phyloP scores from a whole-genome alignment of 2,113 vertebrate species.

The Chaetops frenatus region DNA sequence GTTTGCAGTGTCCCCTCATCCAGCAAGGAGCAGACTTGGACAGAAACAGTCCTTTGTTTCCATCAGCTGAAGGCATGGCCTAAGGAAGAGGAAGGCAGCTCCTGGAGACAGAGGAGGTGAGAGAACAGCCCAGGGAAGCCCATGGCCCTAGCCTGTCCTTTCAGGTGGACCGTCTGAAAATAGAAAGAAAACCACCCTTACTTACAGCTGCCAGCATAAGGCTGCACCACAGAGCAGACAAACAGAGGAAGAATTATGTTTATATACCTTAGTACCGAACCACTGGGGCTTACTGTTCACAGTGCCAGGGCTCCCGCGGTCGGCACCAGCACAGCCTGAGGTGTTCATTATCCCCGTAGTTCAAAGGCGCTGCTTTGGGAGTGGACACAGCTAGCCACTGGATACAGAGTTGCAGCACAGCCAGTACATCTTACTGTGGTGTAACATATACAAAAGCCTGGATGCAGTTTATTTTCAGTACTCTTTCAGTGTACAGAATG shows the following conservation, averaged over 20 bases:
- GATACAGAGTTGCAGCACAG: background rate
- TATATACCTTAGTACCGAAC: background rate
- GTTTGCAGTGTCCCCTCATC: background rate
- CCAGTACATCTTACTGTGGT: background rate
- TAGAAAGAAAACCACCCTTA: background rate
- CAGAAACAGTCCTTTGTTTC: background rate
- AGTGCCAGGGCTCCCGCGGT: accelerated
- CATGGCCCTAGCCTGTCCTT: background rate
- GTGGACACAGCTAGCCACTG: background rate
- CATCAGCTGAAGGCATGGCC: background rate
- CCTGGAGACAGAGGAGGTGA: background rate
- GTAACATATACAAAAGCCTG: background rate
- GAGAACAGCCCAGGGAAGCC: background rate
- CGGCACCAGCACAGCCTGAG: background rate
- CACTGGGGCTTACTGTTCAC: background rate
- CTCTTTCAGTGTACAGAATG: background rate
- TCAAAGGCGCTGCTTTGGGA: background rate
- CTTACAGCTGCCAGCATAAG: background rate
- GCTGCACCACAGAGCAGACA: background rate
- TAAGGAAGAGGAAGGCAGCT: background rate
- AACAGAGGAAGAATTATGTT: accelerated
- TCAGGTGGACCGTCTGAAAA: background rate
- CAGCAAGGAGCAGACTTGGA: background rate
- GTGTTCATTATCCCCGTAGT: accelerated
- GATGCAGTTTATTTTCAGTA: background rate